Evolutionary conservation across 2,888 invertebrate species (phyloP), one percentile per base, ranked within the genome.

Genomic region (Sclerodermus sp.): DNA sequence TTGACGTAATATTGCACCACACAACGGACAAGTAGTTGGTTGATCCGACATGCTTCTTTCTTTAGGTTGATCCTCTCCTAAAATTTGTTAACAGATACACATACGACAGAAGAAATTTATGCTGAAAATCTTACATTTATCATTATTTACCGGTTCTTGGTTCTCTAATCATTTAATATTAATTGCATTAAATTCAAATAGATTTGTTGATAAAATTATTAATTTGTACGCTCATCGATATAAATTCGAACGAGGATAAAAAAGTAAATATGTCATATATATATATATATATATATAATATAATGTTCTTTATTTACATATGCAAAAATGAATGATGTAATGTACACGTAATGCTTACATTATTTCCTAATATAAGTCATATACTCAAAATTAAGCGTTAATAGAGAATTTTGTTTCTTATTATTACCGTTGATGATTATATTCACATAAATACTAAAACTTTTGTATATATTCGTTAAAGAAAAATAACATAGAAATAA

Each of bases 1-100:
- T 66, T 84, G 83, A 46, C 83, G 79, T 37, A 84, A 79, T 53
- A 82, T 81, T 47, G 83, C 82, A 57, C 83, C 83, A 61, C 84
- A 84, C 53, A 84, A 77, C 36, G 84, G 83, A 71, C 84, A 84
- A 29, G 81, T 80, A 23, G 82, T 82, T 42, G 84, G 84, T 69
- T 83, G 83, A 74, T 84, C 84, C 13, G 84, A 84, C 68, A 82
- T 81, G 41, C 82, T 82, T 60, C 82, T 78, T 52, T 79, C 78
- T 60, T 82, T 80, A 23, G 81, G 79, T 62, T 80, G 78, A 58
- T 65, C 64, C 45, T 71, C 71, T 45, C 67, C 71, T 71, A 53
- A 43, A 68, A 68, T 59, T 47, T 53, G 53, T 54, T 3, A 8
- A 23, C 3, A 23, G 8, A 23, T 23, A 23, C 8, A 14, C 15